Percentiles rank a stretch among this genome's conserved stretches.
These are phyloP conservation scores for Byasa hedistus DNA, from an alignment of 2,888 invertebrate genomes.

Conservation along the genomic window DNA sequence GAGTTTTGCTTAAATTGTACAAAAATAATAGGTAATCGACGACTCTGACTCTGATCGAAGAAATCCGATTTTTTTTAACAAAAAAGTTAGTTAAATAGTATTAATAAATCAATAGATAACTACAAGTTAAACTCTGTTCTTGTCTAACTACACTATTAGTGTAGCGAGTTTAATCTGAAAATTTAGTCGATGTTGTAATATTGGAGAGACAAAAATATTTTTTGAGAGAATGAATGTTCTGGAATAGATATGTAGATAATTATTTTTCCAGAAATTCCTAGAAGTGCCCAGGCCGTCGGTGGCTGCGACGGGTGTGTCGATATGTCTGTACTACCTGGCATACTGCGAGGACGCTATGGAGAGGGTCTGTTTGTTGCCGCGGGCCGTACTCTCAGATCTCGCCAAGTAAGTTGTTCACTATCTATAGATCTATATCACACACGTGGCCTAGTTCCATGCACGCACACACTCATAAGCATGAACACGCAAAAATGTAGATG, in stretches of 20 bases:
- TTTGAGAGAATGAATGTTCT: no score
- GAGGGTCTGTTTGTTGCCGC: slow-evolving; percentile 91
- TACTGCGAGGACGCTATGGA: slow-evolving; percentile 99
- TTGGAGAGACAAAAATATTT: no score
- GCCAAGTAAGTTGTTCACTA: slow-evolving; percentile 82
- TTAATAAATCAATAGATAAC: neutral
- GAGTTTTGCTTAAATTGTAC: no score
- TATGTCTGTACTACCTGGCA: slow-evolving; percentile 97
- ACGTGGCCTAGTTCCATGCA: no score
- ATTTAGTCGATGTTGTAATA: no score
- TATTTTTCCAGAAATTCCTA: slow-evolving; percentile 82
- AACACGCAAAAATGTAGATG: neutral
- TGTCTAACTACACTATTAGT: no score
- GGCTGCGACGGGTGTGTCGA: slow-evolving; percentile 97
- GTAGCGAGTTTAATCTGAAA: no score
- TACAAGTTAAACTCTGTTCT: no score
- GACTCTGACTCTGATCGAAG: no score
- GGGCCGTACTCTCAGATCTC: slow-evolving; percentile 86
- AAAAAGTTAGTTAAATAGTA: no score
- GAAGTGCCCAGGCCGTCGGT: slow-evolving; percentile 96
- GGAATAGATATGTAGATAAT: neutral
- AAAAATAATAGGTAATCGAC: no score
- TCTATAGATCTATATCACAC: neutral
- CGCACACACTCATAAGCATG: neutral
- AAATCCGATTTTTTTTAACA: no score